These are phyloP conservation scores for Syrista parreyssii DNA, from an alignment of 2,888 invertebrate species.

Conservation along the genomic window DNA sequence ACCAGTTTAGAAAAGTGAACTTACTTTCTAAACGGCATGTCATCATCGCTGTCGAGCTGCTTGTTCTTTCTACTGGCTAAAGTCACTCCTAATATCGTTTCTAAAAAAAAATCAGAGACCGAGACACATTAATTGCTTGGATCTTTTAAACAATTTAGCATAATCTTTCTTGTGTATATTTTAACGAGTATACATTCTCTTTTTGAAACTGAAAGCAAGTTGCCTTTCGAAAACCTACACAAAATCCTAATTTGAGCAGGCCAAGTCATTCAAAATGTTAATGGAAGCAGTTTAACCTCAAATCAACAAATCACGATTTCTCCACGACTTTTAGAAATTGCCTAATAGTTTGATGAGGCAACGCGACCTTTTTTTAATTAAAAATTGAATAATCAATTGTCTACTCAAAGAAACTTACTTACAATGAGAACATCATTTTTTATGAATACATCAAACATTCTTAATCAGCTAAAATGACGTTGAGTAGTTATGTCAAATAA, in stretches of 20 bases:
- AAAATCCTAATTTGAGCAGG: background rate
- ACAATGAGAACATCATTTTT: background rate
- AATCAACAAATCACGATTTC: background rate
- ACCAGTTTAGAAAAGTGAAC: constrained; percentile 27
- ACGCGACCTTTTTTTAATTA: background rate
- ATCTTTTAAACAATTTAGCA: background rate
- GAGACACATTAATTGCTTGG: background rate
- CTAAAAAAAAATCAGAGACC: constrained; percentile 53
- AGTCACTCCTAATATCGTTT: constrained; percentile 69
- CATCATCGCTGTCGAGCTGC: constrained; percentile 48
- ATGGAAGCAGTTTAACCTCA: background rate
- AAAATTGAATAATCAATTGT: background rate
- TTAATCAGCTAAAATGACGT: background rate
- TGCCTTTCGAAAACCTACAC: background rate
- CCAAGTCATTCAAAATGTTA: background rate
- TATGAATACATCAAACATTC: background rate
- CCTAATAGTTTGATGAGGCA: background rate
- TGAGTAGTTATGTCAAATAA: too few relatives aligned
- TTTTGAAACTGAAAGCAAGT: background rate
- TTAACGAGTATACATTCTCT: background rate
- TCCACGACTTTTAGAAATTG: background rate
- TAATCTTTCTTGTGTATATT: background rate
- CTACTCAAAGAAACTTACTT: background rate
- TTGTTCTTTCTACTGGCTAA: constrained; percentile 54
- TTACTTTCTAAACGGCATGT: constrained; percentile 72